A percentile compares a stretch with the other conserved stretches of the same genome.
phyloP scores from a whole-genome alignment of 2,113 vertebrate species.

The Chaetops frenatus region DNA sequence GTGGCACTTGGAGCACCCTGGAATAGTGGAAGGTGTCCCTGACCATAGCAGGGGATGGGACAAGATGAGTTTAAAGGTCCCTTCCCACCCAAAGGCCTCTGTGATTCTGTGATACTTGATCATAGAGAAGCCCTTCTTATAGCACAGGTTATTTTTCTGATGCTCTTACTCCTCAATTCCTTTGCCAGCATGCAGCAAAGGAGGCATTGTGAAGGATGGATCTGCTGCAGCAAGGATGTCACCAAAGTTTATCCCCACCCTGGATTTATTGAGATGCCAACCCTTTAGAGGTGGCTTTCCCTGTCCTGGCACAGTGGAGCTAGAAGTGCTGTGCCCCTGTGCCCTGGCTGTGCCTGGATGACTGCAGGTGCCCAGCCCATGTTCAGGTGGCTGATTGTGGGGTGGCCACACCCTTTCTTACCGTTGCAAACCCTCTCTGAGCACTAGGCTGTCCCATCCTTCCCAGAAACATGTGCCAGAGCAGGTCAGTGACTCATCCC shows the following conservation, averaged over 20 bases:
- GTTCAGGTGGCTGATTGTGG: neutral
- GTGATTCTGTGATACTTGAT: too few relatives aligned
- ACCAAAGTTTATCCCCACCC: neutral
- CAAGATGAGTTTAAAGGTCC: neutral
- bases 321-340: neutral
- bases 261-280: neutral
- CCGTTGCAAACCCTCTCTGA: neutral
- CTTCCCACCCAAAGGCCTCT: neutral
- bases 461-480: conserved; percentile 47
- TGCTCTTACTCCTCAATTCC: neutral
- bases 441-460: neutral
- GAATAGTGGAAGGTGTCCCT: neutral
- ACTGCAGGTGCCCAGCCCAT: neutral
- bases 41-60: neutral
- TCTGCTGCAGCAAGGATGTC: neutral
- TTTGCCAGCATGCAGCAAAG: neutral
- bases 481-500: neutral
- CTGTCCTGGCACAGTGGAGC: neutral
- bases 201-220: neutral
- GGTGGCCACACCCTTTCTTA: neutral
- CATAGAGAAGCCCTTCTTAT: neutral
- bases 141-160: neutral
- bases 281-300: neutral
- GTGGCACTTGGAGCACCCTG: accelerated
- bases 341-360: neutral